Base-by-base conservation (phyloP, 1,140 invertebrate species). In the Megathymus violae region DNA sequence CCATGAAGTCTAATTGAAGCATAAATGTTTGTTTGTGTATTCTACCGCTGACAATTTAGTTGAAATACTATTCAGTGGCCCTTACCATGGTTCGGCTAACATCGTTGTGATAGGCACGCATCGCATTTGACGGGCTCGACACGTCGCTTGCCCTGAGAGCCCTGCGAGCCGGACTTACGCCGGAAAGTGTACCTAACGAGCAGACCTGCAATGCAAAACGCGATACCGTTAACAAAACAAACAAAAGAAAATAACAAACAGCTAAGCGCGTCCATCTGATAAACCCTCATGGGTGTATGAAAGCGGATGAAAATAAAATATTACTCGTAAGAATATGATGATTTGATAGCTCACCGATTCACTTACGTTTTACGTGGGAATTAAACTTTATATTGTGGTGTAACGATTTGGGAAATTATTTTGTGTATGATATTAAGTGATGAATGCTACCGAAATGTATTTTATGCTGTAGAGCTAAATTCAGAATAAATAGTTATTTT, bases 161-260 rank as follows among this genome's bases (percentile, higher is more conserved):
- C 89, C 80, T 91, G 89, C 77, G 88, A 87, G 79, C 86, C 90
- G 87, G 86, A 90, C 88, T 92, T 92, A 91, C 89, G 88, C 79
- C 91, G 89, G 85, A 92, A 92, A 85, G 90, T 91, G 88, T 91
- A 92, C 90, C 90, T 91, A 91, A 92, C 90, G 85, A 92, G 90
- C 74, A 92, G 90, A 92, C 91, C 91, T 92, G 91, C 78, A 91
- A 92, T 87, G 83, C 76, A 85, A 91, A 91, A 91, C 76, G 88
- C 85, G 81, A 78, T 75, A 86, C 84, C 88, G 88, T 91, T 91
- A 91, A 87, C 79, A 88, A 88, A 90, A 89, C 50, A 80, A 85
- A 78, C 60, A 77, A 82, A 85, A 69, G 51, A 81, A 85, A 81
- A 75, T 72, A 74, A 78, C 71, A 79, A 87, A 80, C 67, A 82